Evolutionary conservation across 1,140 invertebrate species (phyloP).

Genomic region (Subanguina moxae): DNA sequence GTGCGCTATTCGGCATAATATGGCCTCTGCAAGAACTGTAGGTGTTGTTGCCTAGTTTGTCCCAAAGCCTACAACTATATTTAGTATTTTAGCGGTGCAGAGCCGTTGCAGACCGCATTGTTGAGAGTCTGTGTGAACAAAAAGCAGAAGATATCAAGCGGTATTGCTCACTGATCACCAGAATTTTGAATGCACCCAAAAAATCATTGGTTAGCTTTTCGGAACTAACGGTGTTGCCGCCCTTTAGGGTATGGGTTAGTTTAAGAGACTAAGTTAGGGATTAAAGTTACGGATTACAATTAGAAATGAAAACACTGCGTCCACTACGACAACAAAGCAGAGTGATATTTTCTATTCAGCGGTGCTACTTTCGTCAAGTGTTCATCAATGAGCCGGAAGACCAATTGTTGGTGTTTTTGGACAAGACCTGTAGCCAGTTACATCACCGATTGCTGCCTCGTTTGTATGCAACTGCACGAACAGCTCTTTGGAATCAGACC

Average conservation of each 20-base stretch:
- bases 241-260: too few species aligned
- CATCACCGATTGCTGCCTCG: constrained; percentile 22
- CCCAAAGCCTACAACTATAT: neutral
- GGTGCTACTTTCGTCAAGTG: constrained; percentile 23
- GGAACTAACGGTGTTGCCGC: too few species aligned
- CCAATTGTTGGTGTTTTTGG: constrained; percentile 25
- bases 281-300: too few species aligned
- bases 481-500: constrained; percentile 26
- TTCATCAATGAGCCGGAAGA: constrained; percentile 27
- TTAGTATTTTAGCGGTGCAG: constrained; percentile 27
- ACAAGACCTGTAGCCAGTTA: constrained; percentile 36
- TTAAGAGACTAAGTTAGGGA: too few species aligned
- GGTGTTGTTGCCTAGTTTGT: neutral
- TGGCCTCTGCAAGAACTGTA: constrained; percentile 20
- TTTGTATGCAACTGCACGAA: constrained; percentile 21
- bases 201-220: constrained; percentile 22
- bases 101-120: constrained; percentile 21
- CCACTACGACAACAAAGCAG: too few species aligned
- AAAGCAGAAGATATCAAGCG: constrained; percentile 20
- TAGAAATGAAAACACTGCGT: too few species aligned
- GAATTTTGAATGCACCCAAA: constrained; percentile 12
- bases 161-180: constrained; percentile 24
- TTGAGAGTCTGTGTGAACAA: constrained; percentile 27
- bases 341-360: too few species aligned
- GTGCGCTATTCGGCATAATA: constrained; percentile 17